Conservation (phyloP, 2,888 invertebrate genomes). For the Agrilus cyanescens region DNA sequence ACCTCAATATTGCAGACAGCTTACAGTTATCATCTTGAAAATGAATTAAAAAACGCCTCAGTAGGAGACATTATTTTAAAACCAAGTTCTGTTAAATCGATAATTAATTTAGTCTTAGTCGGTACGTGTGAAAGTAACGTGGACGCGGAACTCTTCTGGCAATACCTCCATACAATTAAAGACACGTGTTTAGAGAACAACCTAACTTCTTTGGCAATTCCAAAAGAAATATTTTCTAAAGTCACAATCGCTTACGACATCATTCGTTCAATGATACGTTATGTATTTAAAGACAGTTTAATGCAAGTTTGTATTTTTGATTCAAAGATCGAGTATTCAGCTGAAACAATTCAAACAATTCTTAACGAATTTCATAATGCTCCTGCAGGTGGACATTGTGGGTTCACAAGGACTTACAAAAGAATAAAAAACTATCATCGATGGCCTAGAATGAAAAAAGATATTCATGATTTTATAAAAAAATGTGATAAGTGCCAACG, state of each 20-base stretch:
- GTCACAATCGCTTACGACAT: conserved; percentile 1
- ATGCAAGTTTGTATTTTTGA: conserved; percentile 5
- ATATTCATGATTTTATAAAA: conserved; percentile 10
- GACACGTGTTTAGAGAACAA: background rate
- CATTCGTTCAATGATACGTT: conserved; percentile 3
- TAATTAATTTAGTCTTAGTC: conserved; percentile 2
- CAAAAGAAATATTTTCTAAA: background rate
- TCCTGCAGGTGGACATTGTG: conserved; percentile 8
- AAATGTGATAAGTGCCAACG: conserved; percentile 17
- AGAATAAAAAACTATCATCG: conserved; percentile 9
- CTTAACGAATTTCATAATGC: too few species aligned
- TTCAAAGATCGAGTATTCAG: background rate
- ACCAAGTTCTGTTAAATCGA: background rate
- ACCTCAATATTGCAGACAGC: too few species aligned
- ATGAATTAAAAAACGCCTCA: too few species aligned
- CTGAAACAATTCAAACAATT: too few species aligned
- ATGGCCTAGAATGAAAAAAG: conserved; percentile 11
- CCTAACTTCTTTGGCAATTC: conserved; percentile 1
- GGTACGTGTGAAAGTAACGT: background rate
- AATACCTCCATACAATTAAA: conserved; percentile 1
- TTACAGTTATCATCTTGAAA: too few species aligned
- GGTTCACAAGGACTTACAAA: conserved; percentile 7
- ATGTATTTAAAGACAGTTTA: conserved; percentile 1
- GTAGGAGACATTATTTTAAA: too few species aligned
- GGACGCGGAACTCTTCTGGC: conserved; percentile 4